Evolutionary conservation across 2,113 vertebrate genomes (phyloP).

Genomic region (Microcebus griseorufus): DNA sequence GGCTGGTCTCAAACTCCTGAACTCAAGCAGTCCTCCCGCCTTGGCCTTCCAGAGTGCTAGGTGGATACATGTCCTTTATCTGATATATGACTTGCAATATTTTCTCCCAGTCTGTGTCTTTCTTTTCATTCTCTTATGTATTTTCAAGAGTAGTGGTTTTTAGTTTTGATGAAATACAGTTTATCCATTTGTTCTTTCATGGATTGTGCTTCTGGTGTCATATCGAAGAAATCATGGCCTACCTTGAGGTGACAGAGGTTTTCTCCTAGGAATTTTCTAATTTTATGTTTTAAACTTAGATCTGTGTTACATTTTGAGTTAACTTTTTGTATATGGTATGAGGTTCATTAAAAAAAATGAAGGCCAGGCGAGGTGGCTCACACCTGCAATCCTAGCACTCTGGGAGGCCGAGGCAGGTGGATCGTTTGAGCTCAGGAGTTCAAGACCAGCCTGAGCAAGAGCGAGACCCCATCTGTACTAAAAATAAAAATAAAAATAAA

Average conservation of each 20-base stretch:
- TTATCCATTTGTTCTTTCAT: background rate
- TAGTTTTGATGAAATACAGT: background rate
- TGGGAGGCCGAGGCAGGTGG: no score
- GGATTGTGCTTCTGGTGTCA: background rate
- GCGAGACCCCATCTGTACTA: no score
- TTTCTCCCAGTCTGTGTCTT: background rate
- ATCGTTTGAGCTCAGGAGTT: no score
- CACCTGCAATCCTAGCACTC: no score
- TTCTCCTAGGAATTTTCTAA: conserved; percentile 1
- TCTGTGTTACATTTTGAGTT: background rate
- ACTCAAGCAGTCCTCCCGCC: no score
- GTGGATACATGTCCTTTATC: background rate
- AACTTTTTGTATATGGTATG: background rate
- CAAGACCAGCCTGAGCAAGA: no score
- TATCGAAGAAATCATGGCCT: conserved; percentile 2
- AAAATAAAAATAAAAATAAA: no score
- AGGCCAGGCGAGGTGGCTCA: no score
- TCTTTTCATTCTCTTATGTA: background rate
- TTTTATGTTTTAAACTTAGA: conserved; percentile 20
- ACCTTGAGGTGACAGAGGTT: background rate
- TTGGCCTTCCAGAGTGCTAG: no score
- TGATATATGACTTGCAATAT: background rate
- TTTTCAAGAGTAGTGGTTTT: conserved; percentile 14
- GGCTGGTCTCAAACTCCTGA: no score
- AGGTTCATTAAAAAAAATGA: background rate